phyloP scores from a whole-genome alignment of 2,888 invertebrate genomes.

The Tricholauxania praeusta region DNA sequence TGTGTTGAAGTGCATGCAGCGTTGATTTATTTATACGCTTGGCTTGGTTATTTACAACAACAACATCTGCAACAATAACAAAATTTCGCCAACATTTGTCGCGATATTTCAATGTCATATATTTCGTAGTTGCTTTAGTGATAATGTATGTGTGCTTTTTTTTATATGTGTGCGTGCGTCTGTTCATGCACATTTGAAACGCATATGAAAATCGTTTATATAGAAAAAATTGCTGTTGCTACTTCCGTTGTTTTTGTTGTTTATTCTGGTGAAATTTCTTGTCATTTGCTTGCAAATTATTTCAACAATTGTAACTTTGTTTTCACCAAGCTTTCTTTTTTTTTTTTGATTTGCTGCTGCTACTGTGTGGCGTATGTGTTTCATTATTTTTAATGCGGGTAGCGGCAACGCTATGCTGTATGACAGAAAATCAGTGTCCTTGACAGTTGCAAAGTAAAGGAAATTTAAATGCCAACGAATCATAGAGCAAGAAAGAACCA shows the following conservation, averaged over 20 bases:
- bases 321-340: neutral
- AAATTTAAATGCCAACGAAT: too few species aligned
- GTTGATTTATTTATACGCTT: slow-evolving; percentile 42
- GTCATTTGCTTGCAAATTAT: slow-evolving; percentile 30
- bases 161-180: neutral
- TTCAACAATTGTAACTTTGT: slow-evolving; percentile 32
- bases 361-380: neutral
- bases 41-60: slow-evolving; percentile 43
- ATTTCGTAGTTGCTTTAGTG: slow-evolving; percentile 7
- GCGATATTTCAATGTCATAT: slow-evolving; percentile 55
- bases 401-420: neutral
- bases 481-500: too few species aligned
- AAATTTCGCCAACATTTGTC: slow-evolving; percentile 45
- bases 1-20: slow-evolving; percentile 33
- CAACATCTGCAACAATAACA: slow-evolving; percentile 19
- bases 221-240: too few species aligned
- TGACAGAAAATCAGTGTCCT: slow-evolving; percentile 6
- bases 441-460: too few species aligned
- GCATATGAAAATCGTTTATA: neutral
- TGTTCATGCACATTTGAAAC: neutral
- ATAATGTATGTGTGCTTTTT: slow-evolving; percentile 4
- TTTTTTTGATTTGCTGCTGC: too few species aligned
- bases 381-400: neutral
- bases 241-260: neutral
- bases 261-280: slow-evolving; percentile 15